Evolutionary conservation across 2,888 invertebrate genomes (phyloP).

Genomic region (Keiferia lycopersicella): DNA sequence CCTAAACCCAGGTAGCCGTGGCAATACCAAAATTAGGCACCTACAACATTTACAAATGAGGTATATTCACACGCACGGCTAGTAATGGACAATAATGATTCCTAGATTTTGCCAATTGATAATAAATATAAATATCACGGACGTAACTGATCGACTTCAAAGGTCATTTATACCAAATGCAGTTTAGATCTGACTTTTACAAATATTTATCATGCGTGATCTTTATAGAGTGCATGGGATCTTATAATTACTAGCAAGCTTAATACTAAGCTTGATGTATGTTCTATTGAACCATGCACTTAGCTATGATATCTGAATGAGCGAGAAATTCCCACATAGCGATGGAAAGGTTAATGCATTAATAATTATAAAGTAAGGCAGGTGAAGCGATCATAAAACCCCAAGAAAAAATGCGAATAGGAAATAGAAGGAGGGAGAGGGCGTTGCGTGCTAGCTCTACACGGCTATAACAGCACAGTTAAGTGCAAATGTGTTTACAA

Average conservation of each 20-base stretch:
- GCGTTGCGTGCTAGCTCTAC: slow-evolving; percentile 4
- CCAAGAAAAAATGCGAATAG: background rate
- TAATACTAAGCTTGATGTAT: background rate
- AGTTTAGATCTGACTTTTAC: background rate
- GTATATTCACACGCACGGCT: too few relatives aligned
- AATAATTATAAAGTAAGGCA: background rate
- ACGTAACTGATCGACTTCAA: background rate
- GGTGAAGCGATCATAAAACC: slow-evolving; percentile 9
- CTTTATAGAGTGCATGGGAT: background rate
- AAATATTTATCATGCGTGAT: background rate
- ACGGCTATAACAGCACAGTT: background rate
- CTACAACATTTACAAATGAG: too few relatives aligned
- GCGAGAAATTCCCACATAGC: slow-evolving; percentile 11
- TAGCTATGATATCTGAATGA: slow-evolving; percentile 5
- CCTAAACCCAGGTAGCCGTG: background rate
- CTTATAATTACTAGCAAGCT: background rate
- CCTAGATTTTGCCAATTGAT: background rate
- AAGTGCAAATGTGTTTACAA: slow-evolving; percentile 11
- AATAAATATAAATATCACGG: slow-evolving; percentile 1
- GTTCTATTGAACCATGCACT: slow-evolving; percentile 11
- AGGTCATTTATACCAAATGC: background rate
- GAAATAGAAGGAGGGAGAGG: too few relatives aligned
- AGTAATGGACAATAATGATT: background rate
- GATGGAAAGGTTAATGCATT: slow-evolving; percentile 9
- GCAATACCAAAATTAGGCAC: too few relatives aligned